A percentile compares a stretch with the other conserved stretches of the same genome.
phyloP scores from a whole-genome alignment of 2,797 vertebrate species.

The Phataginus tetradactyla region DNA sequence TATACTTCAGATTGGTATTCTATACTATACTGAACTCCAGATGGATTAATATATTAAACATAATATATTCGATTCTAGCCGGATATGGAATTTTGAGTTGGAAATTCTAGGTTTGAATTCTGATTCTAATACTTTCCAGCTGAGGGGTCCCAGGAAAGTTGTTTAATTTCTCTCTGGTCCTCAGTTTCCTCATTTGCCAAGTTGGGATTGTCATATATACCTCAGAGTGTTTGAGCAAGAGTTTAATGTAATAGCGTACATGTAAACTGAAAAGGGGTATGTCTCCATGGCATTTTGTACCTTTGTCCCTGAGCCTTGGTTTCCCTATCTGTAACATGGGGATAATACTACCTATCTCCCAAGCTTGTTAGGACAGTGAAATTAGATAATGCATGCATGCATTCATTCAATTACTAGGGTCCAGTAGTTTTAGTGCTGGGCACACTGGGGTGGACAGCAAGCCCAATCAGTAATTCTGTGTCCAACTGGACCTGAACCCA shows the following conservation, averaged over 20 bases:
- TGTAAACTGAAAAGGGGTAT: too few relatives aligned
- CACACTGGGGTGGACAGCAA: background rate
- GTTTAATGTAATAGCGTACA: accelerated
- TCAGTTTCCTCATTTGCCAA: background rate
- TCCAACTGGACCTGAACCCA: background rate
- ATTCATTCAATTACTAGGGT: background rate
- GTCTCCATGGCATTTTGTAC: background rate
- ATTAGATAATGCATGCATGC: background rate
- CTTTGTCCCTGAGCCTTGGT: background rate
- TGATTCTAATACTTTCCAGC: background rate
- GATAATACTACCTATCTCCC: background rate
- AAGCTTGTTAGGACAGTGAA: background rate
- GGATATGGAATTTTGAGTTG: background rate
- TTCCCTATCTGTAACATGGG: background rate
- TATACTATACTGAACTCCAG: background rate
- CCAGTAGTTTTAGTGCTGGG: background rate
- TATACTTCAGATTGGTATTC: background rate
- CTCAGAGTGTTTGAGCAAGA: accelerated
- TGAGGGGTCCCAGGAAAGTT: background rate
- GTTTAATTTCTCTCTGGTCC: background rate
- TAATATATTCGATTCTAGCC: background rate
- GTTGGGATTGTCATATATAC: background rate
- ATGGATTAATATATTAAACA: background rate
- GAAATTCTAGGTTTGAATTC: background rate
- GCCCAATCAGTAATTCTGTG: accelerated